phyloP scores from a whole-genome alignment of 1,140 invertebrate genomes.

The Drosophila lini region DNA sequence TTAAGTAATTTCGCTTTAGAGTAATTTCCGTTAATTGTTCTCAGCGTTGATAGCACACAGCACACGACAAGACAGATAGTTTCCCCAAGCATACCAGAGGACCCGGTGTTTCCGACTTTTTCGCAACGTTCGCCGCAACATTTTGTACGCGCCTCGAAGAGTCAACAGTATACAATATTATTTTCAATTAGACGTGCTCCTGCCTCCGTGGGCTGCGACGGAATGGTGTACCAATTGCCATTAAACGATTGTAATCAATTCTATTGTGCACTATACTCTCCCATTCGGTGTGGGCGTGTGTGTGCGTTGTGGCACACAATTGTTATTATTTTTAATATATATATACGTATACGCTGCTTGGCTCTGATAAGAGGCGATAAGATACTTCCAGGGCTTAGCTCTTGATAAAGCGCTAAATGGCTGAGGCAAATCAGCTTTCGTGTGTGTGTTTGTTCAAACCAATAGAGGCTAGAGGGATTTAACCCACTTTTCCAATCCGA shows the following conservation, averaged over 20 bases:
- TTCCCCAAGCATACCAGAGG: conserved; percentile 17
- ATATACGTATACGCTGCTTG: conserved; percentile 1
- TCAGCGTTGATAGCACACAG: conserved; percentile 8
- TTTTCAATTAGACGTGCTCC: conserved; percentile 52
- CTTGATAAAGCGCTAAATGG: conserved; percentile 21
- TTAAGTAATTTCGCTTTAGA: conserved; percentile 6
- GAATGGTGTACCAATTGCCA: conserved; percentile 55
- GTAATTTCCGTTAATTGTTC: conserved; percentile 39
- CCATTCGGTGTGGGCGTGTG: conserved; percentile 21
- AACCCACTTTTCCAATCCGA: conserved; percentile 7
- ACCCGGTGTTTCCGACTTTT: conserved; percentile 35
- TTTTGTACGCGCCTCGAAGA: conserved; percentile 15
- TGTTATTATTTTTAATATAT: conserved; percentile 50
- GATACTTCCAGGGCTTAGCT: conserved; percentile 35
- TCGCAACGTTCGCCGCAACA: conserved; percentile 37
- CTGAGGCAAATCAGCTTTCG: background rate
- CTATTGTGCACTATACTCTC: conserved; percentile 48
- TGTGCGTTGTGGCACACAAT: conserved; percentile 36
- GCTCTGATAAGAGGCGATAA: conserved; percentile 49
- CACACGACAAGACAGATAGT: background rate
- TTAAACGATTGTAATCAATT: conserved; percentile 62
- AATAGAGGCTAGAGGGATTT: conserved; percentile 17
- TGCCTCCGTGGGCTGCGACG: conserved; percentile 36
- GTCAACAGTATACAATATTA: conserved; percentile 16
- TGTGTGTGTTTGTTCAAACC: conserved; percentile 29